phyloP scores from a whole-genome alignment of 2,797 vertebrate genomes.

The Urosaurus nigricauda region DNA sequence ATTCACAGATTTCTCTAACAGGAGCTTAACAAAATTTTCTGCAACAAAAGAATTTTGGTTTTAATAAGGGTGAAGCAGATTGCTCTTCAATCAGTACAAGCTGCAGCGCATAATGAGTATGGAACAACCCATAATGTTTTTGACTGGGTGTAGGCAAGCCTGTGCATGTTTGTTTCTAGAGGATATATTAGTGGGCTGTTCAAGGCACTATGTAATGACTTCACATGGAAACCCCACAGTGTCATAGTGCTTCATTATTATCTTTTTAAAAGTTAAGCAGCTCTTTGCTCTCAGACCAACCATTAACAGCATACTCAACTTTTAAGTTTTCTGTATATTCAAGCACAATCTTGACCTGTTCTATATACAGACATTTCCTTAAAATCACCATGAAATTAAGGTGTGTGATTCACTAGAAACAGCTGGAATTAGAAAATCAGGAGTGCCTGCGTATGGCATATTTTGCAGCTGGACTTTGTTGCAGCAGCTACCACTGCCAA shows the following conservation, averaged over 20 bases:
- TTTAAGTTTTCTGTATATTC: slow-evolving; percentile 66
- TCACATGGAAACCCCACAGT: slow-evolving; percentile 86
- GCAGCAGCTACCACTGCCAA: background rate
- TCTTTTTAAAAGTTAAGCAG: slow-evolving; percentile 74
- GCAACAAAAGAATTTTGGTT: slow-evolving; percentile 46
- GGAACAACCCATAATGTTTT: slow-evolving; percentile 79
- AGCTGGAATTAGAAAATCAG: background rate
- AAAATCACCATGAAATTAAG: slow-evolving; percentile 43
- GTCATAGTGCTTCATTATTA: slow-evolving; percentile 86
- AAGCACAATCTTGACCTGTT: slow-evolving; percentile 65
- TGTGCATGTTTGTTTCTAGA: slow-evolving; percentile 90
- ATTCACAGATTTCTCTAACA: slow-evolving; percentile 45
- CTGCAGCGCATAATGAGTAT: slow-evolving; percentile 85
- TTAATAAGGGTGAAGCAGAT: slow-evolving; percentile 59
- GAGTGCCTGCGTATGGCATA: background rate
- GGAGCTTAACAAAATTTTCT: slow-evolving; percentile 37
- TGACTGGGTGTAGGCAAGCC: slow-evolving; percentile 88
- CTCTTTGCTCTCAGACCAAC: slow-evolving; percentile 65
- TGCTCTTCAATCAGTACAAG: slow-evolving; percentile 62
- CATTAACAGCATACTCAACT: slow-evolving; percentile 54
- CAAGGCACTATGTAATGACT: slow-evolving; percentile 88
- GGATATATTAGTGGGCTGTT: slow-evolving; percentile 90
- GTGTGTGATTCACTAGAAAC: background rate
- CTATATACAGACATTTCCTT: slow-evolving; percentile 59
- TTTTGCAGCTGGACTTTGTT: background rate